Base-by-base conservation (phyloP, 2,888 invertebrate species). In the Caenorhabditis sp. region DNA sequence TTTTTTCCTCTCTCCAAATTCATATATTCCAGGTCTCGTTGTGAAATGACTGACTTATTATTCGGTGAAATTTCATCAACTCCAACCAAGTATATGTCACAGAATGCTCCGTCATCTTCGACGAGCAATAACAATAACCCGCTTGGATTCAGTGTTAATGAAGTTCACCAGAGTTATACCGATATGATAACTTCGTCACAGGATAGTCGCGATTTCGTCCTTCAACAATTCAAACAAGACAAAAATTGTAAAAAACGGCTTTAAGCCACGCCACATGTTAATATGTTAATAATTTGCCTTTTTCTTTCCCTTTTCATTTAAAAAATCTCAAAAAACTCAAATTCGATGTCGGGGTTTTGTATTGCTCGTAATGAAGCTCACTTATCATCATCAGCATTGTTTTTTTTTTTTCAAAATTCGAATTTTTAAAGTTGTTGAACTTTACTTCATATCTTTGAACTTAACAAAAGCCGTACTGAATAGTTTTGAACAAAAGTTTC, bases 171-270 rank as follows among this genome's bases (percentile, higher is more conserved):
- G 26, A 60, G 56, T 36, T 72, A 61, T 54, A 8, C 54, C 2
- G 72, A 65, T 20, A 62, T 72, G 67, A 49, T 67, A 38, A 27
- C 53, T 4, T 65, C 64, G 2, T 68, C 72, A 20, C 67, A 68
- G n/a, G 53, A 72, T 50, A 68, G 67, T 59, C 72, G 68, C 1
- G 72, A 72, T 62, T 72, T 59, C 36, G 54, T 72, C 7, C 17
- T 64, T 10, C 58, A 53, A 25, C 72, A 71, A 12, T 71, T 71
- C 38, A 27, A 49, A 21, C 43, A 56, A 25, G 43, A n/a, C 8
- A 23, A 52, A 43, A 43, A 43, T 43, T 43, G 43, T 17, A 53
- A 53, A 53, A 21, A 25, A 53, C 53, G 53, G 1, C n/a, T 53
- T 1, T 26, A 26, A 56, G 12, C 7, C 12, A 27, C 3, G 20